Evolutionary conservation across 2,888 invertebrate genomes (phyloP), one percentile per base, ranked within the genome.

Genomic region (Cosmopolites sordidus): DNA sequence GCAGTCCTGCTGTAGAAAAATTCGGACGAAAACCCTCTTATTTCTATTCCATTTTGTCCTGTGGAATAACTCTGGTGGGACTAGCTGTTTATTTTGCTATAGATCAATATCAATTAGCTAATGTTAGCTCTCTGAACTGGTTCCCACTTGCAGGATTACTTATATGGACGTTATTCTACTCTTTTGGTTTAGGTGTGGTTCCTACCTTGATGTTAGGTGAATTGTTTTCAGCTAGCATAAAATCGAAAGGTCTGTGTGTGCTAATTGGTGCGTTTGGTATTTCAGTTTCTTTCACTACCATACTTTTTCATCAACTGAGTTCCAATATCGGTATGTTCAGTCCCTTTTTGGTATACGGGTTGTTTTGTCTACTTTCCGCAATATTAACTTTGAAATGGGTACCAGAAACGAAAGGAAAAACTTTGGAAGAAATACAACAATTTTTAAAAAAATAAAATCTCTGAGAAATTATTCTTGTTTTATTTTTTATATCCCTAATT

Each of bases 371-470:
- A 11, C 2, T 63, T 1, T 60, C 62, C 14, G 54, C 63, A 3
- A 40, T 66, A 27, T 60, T 66, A 46, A 63, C 65, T 8, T 61
- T 67, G 45, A 65, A 59, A 57, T 62, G 64, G 52, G 60, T 72
- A 14, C 70, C 70, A 1, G 70, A 72, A 56, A 72, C 71, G 1
- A 69, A 66, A 59, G 70, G 70, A 9, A 69, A 68, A 48, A 67
- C 69, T 15, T 59, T 72, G 17, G 69, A 69, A 49, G 69, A 71
- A 60, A 71, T 71, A 43, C 71, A 73, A 56, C 67, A 70, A 51
- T 47, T 58, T 15, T 59, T 71, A 9, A 69, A 66, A 44, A 52
- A 52, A 18, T 49, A 38, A 43, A 37, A n/a, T 4, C 12, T 37
- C n/a, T 4, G 8, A 4, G 3, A 37, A 4, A 37, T 14, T 5